phyloP scores from a whole-genome alignment of 1,140 invertebrate genomes.

The Formica selysi region DNA sequence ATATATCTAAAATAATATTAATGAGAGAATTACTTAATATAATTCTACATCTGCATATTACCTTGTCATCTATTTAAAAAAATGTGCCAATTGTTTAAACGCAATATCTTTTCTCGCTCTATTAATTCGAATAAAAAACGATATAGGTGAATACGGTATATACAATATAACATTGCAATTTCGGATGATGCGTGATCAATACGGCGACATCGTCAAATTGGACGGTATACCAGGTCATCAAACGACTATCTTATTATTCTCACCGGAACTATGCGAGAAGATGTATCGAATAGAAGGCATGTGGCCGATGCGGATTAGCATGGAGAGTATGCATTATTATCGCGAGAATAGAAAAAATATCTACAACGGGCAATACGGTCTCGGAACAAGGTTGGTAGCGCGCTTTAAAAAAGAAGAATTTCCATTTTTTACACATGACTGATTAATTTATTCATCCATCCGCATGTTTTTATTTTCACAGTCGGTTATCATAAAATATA shows the following conservation, averaged over 20 bases:
- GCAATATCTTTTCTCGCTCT: background rate
- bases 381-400: conserved; percentile 75
- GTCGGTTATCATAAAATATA: background rate
- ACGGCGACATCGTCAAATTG: conserved; percentile 76
- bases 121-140: background rate
- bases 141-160: conserved; percentile 75
- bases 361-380: conserved; percentile 74
- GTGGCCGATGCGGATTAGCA: conserved; percentile 79
- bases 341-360: conserved; percentile 75
- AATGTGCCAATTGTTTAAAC: background rate
- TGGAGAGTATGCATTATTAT: conserved; percentile 80
- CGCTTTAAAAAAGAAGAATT: background rate
- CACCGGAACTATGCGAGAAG: conserved; percentile 78
- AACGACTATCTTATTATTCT: conserved; percentile 76
- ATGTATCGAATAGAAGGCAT: conserved; percentile 81
- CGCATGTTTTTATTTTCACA: background rate
- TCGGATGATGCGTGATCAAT: conserved; percentile 68
- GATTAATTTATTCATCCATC: background rate
- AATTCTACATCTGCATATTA: background rate
- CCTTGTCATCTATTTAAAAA: background rate
- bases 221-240: conserved; percentile 75
- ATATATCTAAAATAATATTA: background rate
- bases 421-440: background rate
- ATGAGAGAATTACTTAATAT: background rate
- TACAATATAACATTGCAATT: conserved; percentile 63